Conservation (phyloP, 2,113 vertebrate species). For the Vombatus ursinus region DNA sequence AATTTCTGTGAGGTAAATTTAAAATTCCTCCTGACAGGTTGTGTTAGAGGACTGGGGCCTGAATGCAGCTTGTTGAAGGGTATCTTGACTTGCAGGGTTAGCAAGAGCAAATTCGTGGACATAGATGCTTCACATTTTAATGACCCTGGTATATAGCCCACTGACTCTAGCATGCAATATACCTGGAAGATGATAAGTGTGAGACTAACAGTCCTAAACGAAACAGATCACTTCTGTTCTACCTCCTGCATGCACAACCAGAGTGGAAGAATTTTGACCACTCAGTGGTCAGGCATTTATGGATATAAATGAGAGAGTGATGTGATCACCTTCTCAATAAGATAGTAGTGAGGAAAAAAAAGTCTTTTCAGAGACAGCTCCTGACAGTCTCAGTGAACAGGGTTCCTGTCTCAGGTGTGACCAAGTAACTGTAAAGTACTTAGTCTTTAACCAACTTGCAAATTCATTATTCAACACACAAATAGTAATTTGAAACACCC, state of each 20-base stretch:
- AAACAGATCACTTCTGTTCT: constrained; percentile 59
- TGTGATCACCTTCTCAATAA: neutral
- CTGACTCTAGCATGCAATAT: constrained; percentile 54
- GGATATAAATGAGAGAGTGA: neutral
- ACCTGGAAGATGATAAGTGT: constrained; percentile 64
- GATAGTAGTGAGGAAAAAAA: neutral
- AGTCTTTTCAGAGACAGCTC: neutral
- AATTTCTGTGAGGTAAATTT: constrained; percentile 74
- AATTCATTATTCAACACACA: constrained; percentile 39
- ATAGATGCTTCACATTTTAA: constrained; percentile 66
- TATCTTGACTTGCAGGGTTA: constrained; percentile 66
- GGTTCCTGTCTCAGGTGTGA: neutral
- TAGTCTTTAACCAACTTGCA: constrained; percentile 30
- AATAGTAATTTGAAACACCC: neutral
- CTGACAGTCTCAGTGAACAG: neutral
- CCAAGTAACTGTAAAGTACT: neutral
- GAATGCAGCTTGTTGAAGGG: constrained; percentile 69
- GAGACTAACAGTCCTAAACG: constrained; percentile 63
- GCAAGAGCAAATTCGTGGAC: constrained; percentile 65
- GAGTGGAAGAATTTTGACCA: constrained; percentile 18
- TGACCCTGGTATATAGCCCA: constrained; percentile 58
- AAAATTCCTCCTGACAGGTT: constrained; percentile 76
- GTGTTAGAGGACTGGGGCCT: constrained; percentile 57
- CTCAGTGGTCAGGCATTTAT: neutral
- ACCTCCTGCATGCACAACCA: constrained; percentile 42